Evolutionary conservation across 2,797 vertebrate genomes (phyloP), one percentile per base, ranked within the genome.

Genomic region (Silurus aristotelis): DNA sequence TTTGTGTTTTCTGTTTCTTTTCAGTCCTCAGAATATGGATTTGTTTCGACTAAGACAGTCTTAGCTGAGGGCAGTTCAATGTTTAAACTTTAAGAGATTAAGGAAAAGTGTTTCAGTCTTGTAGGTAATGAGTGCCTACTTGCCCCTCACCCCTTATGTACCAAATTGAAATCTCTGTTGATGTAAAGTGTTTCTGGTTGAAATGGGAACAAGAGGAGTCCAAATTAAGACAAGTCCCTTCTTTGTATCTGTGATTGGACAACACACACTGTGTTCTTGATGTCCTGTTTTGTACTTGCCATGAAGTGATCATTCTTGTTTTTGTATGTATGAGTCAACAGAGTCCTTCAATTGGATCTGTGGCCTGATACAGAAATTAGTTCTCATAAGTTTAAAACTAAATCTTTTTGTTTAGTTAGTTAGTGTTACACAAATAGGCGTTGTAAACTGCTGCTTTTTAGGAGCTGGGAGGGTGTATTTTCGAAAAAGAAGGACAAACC

Each of bases 21-120:
- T 85, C 19, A 22, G 1, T 71, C 12, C 25, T 43, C 55, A 4
- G 72, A 73, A 73, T 43, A 72, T 48, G 79, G 17, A 85, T 90
- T 81, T 89, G 84, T 89, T 87, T 88, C 82, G 72, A 64, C 68
- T 75, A n/a, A 84, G 76, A 52, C 27, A 58, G 78, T 80, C 87
- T 86, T 27, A 84, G 66, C 78, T 83, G 82, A 64, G 14, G 84
- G 83, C 38, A 70, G 60, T 88, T 70, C 27, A 66, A 25, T 14
- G 87, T 82, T 88, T 84, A 81, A 84, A 87, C 64, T 72, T 67
- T 66, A 68, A 71, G 68, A 79, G 85, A 85, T 84, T 81, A 87
- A 92, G 86, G 87, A 86, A 89, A 92, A 91, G 87, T 90, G 89
- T 92, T 93, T 85, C 82, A 14, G 89, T 86, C 76, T 83, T 88